Evolutionary conservation across 2,113 vertebrate species (phyloP).

Genomic region (Theropithecus gelada): DNA sequence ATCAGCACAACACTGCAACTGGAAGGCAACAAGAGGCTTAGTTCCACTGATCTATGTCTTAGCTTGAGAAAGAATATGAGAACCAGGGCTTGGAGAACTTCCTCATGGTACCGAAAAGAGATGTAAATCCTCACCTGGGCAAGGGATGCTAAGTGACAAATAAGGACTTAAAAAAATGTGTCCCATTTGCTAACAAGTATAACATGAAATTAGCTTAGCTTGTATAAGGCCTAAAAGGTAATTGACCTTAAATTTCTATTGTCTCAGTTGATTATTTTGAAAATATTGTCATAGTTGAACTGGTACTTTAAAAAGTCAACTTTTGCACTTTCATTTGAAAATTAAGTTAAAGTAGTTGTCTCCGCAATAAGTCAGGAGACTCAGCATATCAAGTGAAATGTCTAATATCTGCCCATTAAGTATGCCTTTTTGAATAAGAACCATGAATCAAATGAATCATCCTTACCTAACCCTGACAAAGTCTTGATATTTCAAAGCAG

Average conservation of each 20-base stretch:
- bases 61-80: background rate
- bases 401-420: background rate
- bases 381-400: background rate
- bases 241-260: background rate
- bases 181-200: background rate
- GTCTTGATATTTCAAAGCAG: background rate
- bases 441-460: background rate
- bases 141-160: background rate
- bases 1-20: background rate
- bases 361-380: background rate
- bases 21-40: background rate
- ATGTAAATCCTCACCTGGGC: background rate
- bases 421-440: background rate
- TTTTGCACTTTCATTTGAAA: constrained; percentile 23
- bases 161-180: background rate
- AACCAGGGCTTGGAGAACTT: background rate
- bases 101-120: background rate
- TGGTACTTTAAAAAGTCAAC: background rate
- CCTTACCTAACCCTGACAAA: background rate
- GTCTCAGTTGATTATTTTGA: background rate
- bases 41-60: background rate
- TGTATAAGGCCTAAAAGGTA: background rate
- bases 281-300: background rate
- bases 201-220: background rate
- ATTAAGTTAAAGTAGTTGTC: background rate